These are phyloP conservation scores for Epinotia nisella DNA, from an alignment of 2,888 invertebrate species.

Conservation along the genomic window DNA sequence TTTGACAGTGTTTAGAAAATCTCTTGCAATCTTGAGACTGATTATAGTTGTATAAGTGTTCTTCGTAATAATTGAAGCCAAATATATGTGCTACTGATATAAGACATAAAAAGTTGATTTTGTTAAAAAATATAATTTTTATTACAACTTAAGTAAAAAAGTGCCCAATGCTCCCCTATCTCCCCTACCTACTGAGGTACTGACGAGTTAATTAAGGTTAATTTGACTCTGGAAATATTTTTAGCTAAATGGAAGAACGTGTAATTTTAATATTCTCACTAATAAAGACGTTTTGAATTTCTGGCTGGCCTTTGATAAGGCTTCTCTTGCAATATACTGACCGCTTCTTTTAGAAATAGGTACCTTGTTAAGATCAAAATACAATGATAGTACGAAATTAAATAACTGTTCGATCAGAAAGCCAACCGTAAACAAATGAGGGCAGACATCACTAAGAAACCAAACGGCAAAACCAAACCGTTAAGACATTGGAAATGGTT, in stretches of 20 bases:
- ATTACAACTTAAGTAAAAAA: too few relatives aligned
- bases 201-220: constrained; percentile 10
- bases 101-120: too few relatives aligned
- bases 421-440: constrained; percentile 23
- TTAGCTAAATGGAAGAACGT: constrained; percentile 9
- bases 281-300: constrained; percentile 7
- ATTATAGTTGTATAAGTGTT: too few relatives aligned
- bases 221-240: constrained; percentile 10
- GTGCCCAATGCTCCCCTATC: too few relatives aligned
- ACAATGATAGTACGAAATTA: constrained; percentile 12
- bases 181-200: too few relatives aligned
- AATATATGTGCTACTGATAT: too few relatives aligned
- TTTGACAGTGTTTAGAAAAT: too few relatives aligned
- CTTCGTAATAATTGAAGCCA: too few relatives aligned
- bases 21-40: too few relatives aligned
- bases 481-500: constrained; percentile 45
- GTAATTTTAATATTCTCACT: constrained; percentile 9
- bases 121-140: too few relatives aligned
- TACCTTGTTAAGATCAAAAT: constrained; percentile 1
- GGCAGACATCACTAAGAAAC: constrained; percentile 14
- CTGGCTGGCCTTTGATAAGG: background rate
- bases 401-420: constrained; percentile 28
- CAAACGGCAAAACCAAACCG: constrained; percentile 30
- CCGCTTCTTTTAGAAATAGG: constrained; percentile 18
- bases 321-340: constrained; percentile 17